A percentile compares a stretch with the other conserved stretches of the same genome.
These are phyloP conservation scores for Hirundo rustica DNA, from an alignment of 2,797 vertebrate species.

Conservation along the genomic window DNA sequence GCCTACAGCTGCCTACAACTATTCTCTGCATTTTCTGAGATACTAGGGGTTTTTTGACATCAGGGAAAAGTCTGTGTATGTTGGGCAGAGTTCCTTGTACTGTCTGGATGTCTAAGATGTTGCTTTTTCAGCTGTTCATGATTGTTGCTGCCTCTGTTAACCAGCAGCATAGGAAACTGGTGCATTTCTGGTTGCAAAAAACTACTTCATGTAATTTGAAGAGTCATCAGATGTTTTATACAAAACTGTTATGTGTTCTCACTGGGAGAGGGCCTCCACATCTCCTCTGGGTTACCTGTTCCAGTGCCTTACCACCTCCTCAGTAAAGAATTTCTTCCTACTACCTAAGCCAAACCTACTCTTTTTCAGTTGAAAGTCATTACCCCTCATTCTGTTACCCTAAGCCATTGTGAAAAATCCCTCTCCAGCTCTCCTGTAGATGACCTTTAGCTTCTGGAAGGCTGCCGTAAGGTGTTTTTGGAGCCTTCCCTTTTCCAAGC, in stretches of 20 bases:
- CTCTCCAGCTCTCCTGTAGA: background rate
- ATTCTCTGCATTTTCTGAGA: background rate
- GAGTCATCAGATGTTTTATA: background rate
- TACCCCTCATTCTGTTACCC: background rate
- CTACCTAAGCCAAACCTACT: background rate
- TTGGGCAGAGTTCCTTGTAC: background rate
- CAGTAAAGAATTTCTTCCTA: background rate
- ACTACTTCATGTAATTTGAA: background rate
- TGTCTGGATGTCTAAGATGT: background rate
- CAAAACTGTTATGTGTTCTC: background rate
- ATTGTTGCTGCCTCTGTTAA: background rate
- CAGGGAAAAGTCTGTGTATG: background rate
- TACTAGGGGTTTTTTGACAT: too few relatives aligned
- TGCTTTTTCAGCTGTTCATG: background rate
- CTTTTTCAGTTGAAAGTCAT: background rate
- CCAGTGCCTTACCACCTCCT: background rate
- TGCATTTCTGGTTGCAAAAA: background rate
- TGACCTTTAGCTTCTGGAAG: background rate
- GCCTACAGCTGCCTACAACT: background rate
- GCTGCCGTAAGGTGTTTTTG: background rate
- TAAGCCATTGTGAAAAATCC: background rate
- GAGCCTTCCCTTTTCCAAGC: background rate
- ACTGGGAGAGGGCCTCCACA: too few relatives aligned
- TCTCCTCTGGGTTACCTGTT: background rate
- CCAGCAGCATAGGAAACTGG: background rate